Evolutionary conservation across 2,888 invertebrate species (phyloP), one percentile per base, ranked within the genome.

Genomic region (Mythimna vitellina): DNA sequence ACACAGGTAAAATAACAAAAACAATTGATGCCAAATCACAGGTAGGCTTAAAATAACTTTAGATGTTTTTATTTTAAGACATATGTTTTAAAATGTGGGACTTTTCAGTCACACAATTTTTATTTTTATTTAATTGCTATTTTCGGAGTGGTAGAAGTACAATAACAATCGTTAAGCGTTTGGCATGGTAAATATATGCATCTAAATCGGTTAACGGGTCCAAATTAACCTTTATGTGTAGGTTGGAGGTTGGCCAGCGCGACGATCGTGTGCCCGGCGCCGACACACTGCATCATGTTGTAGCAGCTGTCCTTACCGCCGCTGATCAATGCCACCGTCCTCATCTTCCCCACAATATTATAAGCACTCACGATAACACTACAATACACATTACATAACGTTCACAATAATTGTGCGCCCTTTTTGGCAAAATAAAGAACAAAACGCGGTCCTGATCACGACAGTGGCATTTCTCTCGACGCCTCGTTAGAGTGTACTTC

Each of bases 231-330:
- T 97, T 97, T 97, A 93, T 96, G 97, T 92, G 97, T 97, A 79
- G 99, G 99, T 95, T 98, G 97, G 87, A 99, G 97, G 96, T 99
- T 99, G 85, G 99, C 99, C 91, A 99, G 96, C 54, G 99, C 99
- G 70, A 99, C 98, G 88, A 99, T 98, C 87, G 98, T 97, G 96
- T 99, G 99, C 66, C 99, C 99, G 91, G 99, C 98, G 86, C 98
- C 98, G 84, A 99, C 97, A 96, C 99, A 99, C 96, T 99, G 99
- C 98, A 99, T 98, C 98, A 99, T 98, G 94, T 99, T 99, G 96
- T 98, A 99, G 96, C 99, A 99, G 96, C 99, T 99, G 96, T 99
- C 99, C 96, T 99, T 99, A 87, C 99, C 99, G 87, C 99, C 99
- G 96, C 99, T 99, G 86, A 99, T 97, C 94, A 99, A 96, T 80